Evolutionary conservation across 2,888 invertebrate genomes (phyloP), one percentile per base, ranked within the genome.

Genomic region (Scaptomyza parva): DNA sequence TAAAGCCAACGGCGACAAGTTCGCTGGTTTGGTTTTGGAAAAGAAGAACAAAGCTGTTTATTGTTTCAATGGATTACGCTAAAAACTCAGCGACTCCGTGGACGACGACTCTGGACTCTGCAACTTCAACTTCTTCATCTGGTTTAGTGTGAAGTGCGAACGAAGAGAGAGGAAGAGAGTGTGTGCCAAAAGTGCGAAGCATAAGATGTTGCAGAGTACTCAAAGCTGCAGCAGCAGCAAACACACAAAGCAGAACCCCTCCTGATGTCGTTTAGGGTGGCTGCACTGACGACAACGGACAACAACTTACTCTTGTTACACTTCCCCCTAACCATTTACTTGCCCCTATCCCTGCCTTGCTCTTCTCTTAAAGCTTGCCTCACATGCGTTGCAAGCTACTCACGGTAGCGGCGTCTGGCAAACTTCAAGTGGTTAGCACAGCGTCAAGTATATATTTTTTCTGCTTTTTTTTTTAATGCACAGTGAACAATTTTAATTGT

Each of bases 61-160:
- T 88, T 88, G 86, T 87, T 88, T 87, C 82, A 87, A 87, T 85
- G 86, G 88, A 87, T 88, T 86, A 78, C 86, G 72, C 63, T 51
- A 85, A 66, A 35, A 65, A 28, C 28, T 50, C 64, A 66, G 72
- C 41, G 41, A 41, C 35, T 12, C 20, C 37, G 48, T 62, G 57
- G 54, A 54, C n/a, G n/a, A n/a, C n/a, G n/a, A n/a, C n/a, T n/a
- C n/a, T 54, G 62, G 68, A 55, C 55, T 44, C 37, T 53, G 48
- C n/a, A 40, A 58, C 62, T 61, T 14, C 14, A 12, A 1, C 35
- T 6, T 9, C 59, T 17, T 47, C n/a, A n/a, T 12, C 26, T 9
- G n/a, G 6, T 57, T 57, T 41, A 51, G 28, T 33, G 59, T 54
- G 57, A 40, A 37, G 47, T 18, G 39, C 9, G 3, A 14, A 7